Base-by-base conservation (phyloP, 2,888 invertebrate species). In the Drosophila meridionalis region DNA sequence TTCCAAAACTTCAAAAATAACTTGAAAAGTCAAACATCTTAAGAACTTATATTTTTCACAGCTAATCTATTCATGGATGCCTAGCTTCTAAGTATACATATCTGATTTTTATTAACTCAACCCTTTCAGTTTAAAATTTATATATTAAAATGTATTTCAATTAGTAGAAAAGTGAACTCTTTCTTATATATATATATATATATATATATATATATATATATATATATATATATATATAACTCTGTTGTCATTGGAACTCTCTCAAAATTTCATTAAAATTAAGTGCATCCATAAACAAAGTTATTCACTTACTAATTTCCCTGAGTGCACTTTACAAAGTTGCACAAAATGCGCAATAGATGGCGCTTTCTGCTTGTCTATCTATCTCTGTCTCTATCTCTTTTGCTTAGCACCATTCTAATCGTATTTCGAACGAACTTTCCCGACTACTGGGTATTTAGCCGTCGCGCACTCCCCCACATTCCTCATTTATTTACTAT, bases 401-500 rank as follows among this genome's bases (percentile, higher is more conserved):
- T 30, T 1, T 0, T 14, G 47, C 30, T 4, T n/a, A 30, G 4
- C 30, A 14, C 4, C 0, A 48, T 14, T 30, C 50, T 26, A 45
- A 11, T 5, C 11, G 26, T 11, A 45, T 20, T 20, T 4, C 1
- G 14, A 2, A 0, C n/a, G 1, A 38, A 4, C 38, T n/a, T 1
- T 7, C 1, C 4, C 14, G 2, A 47, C 7, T 50, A 4, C 50
- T 20, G 32, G 4, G 50, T 20, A 52, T n/a, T 3, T 34, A 2
- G 3, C 3, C 11, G 50, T 52, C 50, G 20, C 4, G n/a, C 20
- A 52, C 32, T 6, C 6, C 50, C 34, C 34, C 4, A 11, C 32
- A 34, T 52, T 34, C 32, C 50, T 58, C n/a, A 20, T 43, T 43
- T 43, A 45, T 58, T 59, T 43, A 43, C 32, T 38, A 52, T 63